Conservation (phyloP, 30 jellyfish, hydroid and myxozoan genomes). For the Chironex yamaguchii region DNA sequence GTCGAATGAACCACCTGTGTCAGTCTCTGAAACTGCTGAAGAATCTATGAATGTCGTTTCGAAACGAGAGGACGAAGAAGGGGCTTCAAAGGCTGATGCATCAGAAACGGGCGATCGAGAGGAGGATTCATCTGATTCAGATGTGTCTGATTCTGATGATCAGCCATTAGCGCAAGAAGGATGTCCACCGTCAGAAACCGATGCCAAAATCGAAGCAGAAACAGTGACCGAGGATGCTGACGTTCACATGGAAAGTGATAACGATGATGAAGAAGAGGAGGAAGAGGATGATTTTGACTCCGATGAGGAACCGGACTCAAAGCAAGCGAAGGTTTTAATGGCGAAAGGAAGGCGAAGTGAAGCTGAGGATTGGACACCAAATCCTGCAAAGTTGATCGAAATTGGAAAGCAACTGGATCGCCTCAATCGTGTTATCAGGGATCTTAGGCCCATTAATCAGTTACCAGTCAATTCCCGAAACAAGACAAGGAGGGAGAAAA, state of each 20-base stretch:
- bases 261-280: slow-evolving; percentile 31
- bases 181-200: background rate
- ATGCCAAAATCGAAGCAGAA: background rate
- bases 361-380: slow-evolving; percentile 91
- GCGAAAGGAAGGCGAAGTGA: slow-evolving; percentile 78
- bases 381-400: slow-evolving; percentile 72
- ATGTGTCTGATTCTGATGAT: slow-evolving; percentile 6
- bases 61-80: background rate
- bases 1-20: background rate
- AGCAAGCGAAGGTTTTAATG: slow-evolving; percentile 4
- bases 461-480: slow-evolving; percentile 58
- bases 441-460: slow-evolving; percentile 68
- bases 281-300: slow-evolving; percentile 71
- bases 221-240: slow-evolving; percentile 52
- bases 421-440: slow-evolving; percentile 70
- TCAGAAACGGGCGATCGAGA: background rate
- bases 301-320: slow-evolving; percentile 64
- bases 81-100: background rate
- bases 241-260: slow-evolving; percentile 45
- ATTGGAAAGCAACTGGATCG: slow-evolving; percentile 82
- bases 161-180: background rate
- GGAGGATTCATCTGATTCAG: background rate
- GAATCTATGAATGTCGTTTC: slow-evolving; percentile 40
- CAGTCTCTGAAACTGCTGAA: slow-evolving; percentile 41
- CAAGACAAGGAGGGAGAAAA: slow-evolving; percentile 83